These are phyloP conservation scores for Toxotes jaculatrix DNA, from an alignment of 2,113 vertebrate species.

Conservation along the genomic window DNA sequence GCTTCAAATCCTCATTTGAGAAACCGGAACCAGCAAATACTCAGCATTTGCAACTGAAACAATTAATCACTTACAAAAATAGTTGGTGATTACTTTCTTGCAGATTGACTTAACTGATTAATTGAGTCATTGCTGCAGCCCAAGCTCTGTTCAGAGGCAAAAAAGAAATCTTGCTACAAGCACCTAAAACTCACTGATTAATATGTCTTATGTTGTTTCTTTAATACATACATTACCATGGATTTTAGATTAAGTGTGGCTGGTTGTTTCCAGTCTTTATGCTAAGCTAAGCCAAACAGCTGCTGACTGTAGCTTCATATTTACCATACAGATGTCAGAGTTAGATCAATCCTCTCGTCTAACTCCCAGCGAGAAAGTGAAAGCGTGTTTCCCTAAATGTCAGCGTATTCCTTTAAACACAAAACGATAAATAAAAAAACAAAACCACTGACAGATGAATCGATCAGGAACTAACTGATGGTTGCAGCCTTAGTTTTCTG, in stretches of 20 bases:
- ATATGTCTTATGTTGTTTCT: too few relatives aligned
- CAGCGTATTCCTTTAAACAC: background rate
- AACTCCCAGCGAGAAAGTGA: background rate
- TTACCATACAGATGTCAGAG: background rate
- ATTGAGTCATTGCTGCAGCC: too few relatives aligned
- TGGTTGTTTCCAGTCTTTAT: background rate
- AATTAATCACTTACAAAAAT: too few relatives aligned
- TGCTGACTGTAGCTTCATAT: background rate
- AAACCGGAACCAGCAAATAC: background rate
- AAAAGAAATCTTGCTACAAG: too few relatives aligned
- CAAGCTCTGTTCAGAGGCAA: too few relatives aligned
- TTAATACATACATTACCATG: too few relatives aligned
- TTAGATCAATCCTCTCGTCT: background rate
- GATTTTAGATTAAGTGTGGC: background rate
- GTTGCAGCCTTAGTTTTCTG: background rate
- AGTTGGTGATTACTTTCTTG: too few relatives aligned
- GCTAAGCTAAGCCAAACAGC: background rate
- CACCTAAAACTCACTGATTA: too few relatives aligned
- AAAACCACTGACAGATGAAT: background rate
- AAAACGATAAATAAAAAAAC: background rate
- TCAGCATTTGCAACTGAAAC: too few relatives aligned
- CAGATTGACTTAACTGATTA: too few relatives aligned
- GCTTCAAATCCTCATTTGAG: background rate
- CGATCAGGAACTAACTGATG: background rate
- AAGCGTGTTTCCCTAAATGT: background rate